A percentile compares a stretch with the other conserved stretches of the same genome.
Conservation (phyloP, 2,888 invertebrate genomes). For the Andrena camellia region DNA sequence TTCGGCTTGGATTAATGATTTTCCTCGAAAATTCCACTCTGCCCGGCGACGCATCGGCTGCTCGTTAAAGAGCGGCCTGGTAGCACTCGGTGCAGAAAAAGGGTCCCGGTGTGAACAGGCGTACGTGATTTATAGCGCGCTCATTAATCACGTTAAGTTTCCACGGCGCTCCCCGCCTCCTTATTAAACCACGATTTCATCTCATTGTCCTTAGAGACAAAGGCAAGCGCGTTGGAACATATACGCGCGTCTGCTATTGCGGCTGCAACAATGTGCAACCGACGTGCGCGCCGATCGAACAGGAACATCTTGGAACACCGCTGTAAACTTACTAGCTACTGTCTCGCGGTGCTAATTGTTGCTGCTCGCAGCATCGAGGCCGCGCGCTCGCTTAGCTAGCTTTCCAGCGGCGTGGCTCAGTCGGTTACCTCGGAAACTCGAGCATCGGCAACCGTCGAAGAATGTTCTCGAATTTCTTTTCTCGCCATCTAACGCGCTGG, state of each 20-base stretch:
- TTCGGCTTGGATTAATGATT: slow-evolving; percentile 54
- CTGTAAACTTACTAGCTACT: slow-evolving; percentile 59
- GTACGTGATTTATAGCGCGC: slow-evolving; percentile 71
- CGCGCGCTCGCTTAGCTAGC: background rate
- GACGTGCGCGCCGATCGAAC: slow-evolving; percentile 15
- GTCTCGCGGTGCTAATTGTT: slow-evolving; percentile 64
- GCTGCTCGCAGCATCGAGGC: slow-evolving; percentile 31
- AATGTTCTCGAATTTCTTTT: background rate
- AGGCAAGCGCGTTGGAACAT: slow-evolving; percentile 51
- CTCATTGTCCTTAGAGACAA: slow-evolving; percentile 72
- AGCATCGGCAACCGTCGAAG: background rate
- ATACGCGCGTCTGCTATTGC: slow-evolving; percentile 38
- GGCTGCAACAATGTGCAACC: slow-evolving; percentile 35
- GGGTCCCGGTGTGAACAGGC: slow-evolving; percentile 59
- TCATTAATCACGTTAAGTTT: slow-evolving; percentile 71
- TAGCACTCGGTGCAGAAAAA: slow-evolving; percentile 54
- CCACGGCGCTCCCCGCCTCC: slow-evolving; percentile 50
- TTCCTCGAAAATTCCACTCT: slow-evolving; percentile 50
- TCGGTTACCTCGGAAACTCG: background rate
- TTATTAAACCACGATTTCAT: slow-evolving; percentile 72
- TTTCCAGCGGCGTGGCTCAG: background rate
- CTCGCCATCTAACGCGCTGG: background rate
- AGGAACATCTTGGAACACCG: slow-evolving; percentile 48
- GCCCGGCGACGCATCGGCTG: slow-evolving; percentile 42
- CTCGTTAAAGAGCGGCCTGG: slow-evolving; percentile 58